Conservation (phyloP, 2,888 invertebrate species). For the Cataglyphis livida region DNA sequence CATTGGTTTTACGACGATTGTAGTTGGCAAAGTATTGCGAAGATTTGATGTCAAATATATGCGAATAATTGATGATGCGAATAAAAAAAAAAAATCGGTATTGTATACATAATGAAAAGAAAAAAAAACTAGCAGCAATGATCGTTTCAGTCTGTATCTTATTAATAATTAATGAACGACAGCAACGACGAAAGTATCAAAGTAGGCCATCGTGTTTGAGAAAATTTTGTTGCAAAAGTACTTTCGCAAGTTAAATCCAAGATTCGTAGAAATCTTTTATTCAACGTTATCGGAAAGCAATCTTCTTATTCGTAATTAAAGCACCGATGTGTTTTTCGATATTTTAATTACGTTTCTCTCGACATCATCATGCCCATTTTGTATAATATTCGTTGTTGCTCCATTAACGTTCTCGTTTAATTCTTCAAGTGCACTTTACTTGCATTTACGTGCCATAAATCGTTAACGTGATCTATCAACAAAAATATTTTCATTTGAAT, state of each 20-base stretch:
- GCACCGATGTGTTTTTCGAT: background rate
- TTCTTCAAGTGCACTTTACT: background rate
- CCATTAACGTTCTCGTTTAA: background rate
- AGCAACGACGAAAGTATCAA: background rate
- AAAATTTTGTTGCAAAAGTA: conserved; percentile 15
- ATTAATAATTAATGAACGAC: conserved; percentile 16
- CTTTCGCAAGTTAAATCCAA: conserved; percentile 8
- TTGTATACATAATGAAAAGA: background rate
- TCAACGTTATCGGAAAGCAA: conserved; percentile 7
- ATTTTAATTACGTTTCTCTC: background rate
- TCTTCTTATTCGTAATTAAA: background rate
- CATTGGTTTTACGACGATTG: background rate
- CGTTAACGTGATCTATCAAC: background rate
- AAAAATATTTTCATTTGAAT: background rate
- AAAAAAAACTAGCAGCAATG: background rate
- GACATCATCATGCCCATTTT: background rate
- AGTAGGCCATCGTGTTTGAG: background rate
- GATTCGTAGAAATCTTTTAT: background rate
- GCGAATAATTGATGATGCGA: background rate
- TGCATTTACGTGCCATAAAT: background rate
- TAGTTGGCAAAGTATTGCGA: background rate
- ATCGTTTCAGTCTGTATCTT: background rate
- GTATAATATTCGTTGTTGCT: background rate
- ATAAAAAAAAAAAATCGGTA: background rate
- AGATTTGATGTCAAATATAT: background rate